Conservation (phyloP, 2,888 invertebrate genomes). For the Apoda limacodes region DNA sequence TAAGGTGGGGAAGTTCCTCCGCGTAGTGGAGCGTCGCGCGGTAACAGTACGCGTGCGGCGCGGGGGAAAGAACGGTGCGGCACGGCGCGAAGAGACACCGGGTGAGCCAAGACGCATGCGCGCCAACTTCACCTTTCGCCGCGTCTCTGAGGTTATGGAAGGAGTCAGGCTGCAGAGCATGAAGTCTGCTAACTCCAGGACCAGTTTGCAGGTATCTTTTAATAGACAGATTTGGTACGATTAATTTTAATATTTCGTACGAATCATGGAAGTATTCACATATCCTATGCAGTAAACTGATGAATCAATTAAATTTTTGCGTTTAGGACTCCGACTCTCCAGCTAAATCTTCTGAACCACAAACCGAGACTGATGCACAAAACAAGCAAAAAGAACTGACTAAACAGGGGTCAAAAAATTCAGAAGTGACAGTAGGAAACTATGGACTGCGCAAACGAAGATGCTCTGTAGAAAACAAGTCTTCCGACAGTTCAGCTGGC, state of each 20-base stretch:
- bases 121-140: slow-evolving; percentile 58
- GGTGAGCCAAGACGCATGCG: slow-evolving; percentile 31
- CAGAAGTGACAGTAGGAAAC: slow-evolving; percentile 36
- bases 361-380: slow-evolving; percentile 48
- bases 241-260: too few species aligned
- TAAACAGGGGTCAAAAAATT: slow-evolving; percentile 34
- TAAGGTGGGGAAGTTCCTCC: slow-evolving; percentile 54
- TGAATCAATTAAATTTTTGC: too few species aligned
- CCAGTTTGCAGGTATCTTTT: slow-evolving; percentile 34
- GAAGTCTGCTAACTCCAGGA: slow-evolving; percentile 43
- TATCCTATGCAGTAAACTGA: too few species aligned
- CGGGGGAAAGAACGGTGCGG: slow-evolving; percentile 27
- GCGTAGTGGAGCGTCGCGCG: slow-evolving; percentile 52
- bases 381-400: slow-evolving; percentile 51
- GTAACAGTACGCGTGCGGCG: slow-evolving; percentile 57
- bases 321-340: slow-evolving; percentile 51
- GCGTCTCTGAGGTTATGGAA: slow-evolving; percentile 66
- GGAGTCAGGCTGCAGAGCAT: slow-evolving; percentile 58
- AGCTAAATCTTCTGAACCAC: slow-evolving; percentile 41
- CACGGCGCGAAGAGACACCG: slow-evolving; percentile 25
- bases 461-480: slow-evolving; percentile 70
- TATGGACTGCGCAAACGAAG: slow-evolving; percentile 73
- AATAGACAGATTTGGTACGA: too few species aligned
- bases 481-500: slow-evolving; percentile 71
- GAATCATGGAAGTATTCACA: too few species aligned